Evolutionary conservation across 2,888 invertebrate species (phyloP), one percentile per base, ranked within the genome.

Genomic region (Drosophila limbata): DNA sequence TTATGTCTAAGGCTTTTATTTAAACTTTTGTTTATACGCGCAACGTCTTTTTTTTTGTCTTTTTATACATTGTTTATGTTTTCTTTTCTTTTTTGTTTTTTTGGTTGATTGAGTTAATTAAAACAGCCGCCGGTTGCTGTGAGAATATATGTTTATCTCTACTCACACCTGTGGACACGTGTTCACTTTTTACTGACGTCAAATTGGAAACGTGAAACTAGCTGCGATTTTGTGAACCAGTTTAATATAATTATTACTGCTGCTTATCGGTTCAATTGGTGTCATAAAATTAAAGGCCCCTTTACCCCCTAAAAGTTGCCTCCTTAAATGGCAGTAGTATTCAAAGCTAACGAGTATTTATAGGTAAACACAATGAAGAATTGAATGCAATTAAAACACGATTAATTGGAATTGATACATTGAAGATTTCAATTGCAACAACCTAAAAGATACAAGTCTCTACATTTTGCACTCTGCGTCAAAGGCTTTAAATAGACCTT

Each of bases 241-340:
- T 76, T 76, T 75, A 44, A 53, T 60, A 25, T 51, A 17, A 17
- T 19, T 42, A 42, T 19, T 17, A 17, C 13, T 33, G 53, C 37
- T 62, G 70, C 57, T 79, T 79, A 79, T 75, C 79, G 56, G 64
- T 50, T 79, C 47, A 59, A 79, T 76, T 69, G 79, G 45, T 78
- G 63, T 53, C 40, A 57, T 73, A 61, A 78, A 78, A 60, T 53
- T 19, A 47, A 40, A 57, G 28, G 13, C 3, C 40, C 51, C 53
- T n/a, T 5, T 31, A 3, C 13, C 33, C 35, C 33, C 10, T 39
- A 35, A 13, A 25, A 52, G n/a, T 17, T 33, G 33, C 13, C 33
- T 8, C 17, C 13, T n/a, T 2, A 37, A 37, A 13, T 25, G n/a
- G 8, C 51, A 45, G 17, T 21, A 51, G 33, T 52, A 71, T 33